A percentile compares a stretch with the other conserved stretches of the same genome.
Conservation (phyloP, 2,888 invertebrate genomes). For the Pristionchus arcanus region DNA sequence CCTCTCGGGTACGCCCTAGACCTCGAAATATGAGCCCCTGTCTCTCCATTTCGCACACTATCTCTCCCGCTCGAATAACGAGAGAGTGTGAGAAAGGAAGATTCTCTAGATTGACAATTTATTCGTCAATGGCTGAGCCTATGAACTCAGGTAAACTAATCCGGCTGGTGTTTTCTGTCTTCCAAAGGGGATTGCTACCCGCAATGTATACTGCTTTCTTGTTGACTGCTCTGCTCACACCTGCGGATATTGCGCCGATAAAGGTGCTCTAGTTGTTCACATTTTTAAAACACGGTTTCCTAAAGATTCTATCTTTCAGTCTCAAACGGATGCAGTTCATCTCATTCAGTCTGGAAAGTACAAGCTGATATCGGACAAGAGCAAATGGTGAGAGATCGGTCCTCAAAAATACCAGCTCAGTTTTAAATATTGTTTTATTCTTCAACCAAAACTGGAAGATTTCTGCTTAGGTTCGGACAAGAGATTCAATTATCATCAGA, state of each 20-base stretch:
- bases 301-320: too few species aligned
- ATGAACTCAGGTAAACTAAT: background rate
- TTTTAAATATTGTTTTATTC: too few species aligned
- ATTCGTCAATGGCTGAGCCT: too few species aligned
- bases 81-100: too few species aligned
- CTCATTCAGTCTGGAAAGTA: background rate
- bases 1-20: background rate
- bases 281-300: too few species aligned
- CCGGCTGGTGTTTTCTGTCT: background rate
- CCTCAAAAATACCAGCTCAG: too few species aligned
- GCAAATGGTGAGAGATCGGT: background rate
- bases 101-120: too few species aligned
- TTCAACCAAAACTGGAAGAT: too few species aligned
- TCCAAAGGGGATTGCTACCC: background rate
- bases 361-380: conserved; percentile 39
- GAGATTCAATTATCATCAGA: background rate
- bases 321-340: background rate
- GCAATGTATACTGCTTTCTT: background rate
- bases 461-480: conserved; percentile 48
- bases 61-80: too few species aligned
- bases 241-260: background rate
- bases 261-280: too few species aligned
- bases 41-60: too few species aligned
- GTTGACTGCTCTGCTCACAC: background rate
- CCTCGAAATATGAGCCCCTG: too few species aligned